These are phyloP conservation scores for Pristionchus japonicus DNA, from an alignment of 2,888 invertebrate species.

Conservation along the genomic window DNA sequence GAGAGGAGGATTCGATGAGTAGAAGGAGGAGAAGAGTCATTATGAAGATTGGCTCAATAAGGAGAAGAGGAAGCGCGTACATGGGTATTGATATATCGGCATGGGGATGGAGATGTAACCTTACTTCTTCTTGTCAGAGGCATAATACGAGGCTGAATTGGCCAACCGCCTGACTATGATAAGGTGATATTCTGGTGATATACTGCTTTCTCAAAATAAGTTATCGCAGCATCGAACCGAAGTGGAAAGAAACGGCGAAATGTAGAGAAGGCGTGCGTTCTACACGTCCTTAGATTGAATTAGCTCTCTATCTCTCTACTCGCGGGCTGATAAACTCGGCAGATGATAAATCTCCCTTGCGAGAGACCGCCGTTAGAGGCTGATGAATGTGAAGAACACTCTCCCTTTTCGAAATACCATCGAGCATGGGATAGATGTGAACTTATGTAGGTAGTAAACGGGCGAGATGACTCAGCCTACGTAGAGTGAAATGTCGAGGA, in stretches of 20 bases:
- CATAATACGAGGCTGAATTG: too few species aligned
- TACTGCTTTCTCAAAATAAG: neutral
- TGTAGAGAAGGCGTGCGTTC: neutral
- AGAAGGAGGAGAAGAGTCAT: conserved; percentile 12
- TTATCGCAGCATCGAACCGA: neutral
- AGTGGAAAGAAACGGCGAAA: neutral
- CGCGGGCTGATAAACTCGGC: neutral
- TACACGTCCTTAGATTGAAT: neutral
- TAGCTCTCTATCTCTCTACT: too few species aligned
- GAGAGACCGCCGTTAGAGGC: neutral
- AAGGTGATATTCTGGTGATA: neutral
- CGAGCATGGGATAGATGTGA: neutral
- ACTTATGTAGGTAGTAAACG: neutral
- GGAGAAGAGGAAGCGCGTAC: neutral
- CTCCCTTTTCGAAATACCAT: neutral
- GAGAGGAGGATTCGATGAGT: conserved; percentile 12
- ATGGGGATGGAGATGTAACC: neutral
- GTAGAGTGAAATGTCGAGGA: neutral
- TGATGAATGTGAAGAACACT: neutral
- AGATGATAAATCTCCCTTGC: conserved; percentile 21
- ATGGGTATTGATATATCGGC: neutral
- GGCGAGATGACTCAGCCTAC: neutral
- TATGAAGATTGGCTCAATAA: conserved; percentile 4
- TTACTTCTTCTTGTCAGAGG: too few species aligned
- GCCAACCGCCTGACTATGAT: neutral